Conservation (phyloP, 2,888 invertebrate species). For the Thereva nobilitata region DNA sequence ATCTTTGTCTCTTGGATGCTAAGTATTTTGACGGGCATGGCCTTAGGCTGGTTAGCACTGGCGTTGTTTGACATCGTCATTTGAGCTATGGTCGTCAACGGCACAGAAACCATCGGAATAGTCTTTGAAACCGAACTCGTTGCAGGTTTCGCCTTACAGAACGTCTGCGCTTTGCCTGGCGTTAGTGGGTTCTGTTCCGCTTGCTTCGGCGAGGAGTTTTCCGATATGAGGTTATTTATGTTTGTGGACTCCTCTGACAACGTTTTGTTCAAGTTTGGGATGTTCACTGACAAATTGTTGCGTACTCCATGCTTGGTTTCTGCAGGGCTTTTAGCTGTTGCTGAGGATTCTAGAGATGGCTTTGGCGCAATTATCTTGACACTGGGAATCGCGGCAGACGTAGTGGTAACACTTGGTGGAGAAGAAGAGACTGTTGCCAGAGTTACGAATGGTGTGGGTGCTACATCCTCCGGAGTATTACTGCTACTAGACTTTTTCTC, state of each 20-base stretch:
- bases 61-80: slow-evolving; percentile 17
- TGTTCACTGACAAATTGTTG: slow-evolving; percentile 38
- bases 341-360: slow-evolving; percentile 1
- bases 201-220: slow-evolving; percentile 4
- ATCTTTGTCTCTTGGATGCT: slow-evolving; percentile 48
- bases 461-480: slow-evolving; percentile 43
- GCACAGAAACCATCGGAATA: slow-evolving; percentile 23
- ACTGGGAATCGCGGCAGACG: slow-evolving; percentile 16
- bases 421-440: not conserved
- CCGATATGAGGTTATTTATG: slow-evolving; percentile 47
- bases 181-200: slow-evolving; percentile 26
- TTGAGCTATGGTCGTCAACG: slow-evolving; percentile 15
- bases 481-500: slow-evolving; percentile 43
- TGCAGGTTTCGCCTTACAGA: not conserved
- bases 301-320: slow-evolving; percentile 24
- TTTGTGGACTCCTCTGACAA: slow-evolving; percentile 50
- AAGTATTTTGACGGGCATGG: slow-evolving; percentile 44
- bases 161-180: not conserved
- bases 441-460: slow-evolving; percentile 27
- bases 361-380: too few species aligned
- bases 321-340: not conserved
- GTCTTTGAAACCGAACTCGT: not conserved
- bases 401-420: not conserved
- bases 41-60: slow-evolving; percentile 22
- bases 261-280: slow-evolving; percentile 47